A percentile compares a stretch with the other conserved stretches of the same genome.
Conservation (phyloP, 1,140 invertebrate genomes). For the Pseudomyrmex gracilis region DNA sequence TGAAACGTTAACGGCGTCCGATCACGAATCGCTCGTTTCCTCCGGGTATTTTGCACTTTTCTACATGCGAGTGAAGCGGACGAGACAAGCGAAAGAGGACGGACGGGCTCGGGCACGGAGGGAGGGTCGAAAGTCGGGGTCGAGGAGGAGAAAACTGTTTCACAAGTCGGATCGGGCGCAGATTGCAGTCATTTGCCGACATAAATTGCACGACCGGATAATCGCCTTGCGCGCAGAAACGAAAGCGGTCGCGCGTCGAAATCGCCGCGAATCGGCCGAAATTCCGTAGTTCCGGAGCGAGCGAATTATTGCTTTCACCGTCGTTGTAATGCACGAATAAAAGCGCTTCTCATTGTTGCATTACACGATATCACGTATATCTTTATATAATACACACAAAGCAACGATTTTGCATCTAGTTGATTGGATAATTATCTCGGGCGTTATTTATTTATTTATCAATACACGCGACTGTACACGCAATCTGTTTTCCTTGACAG, state of each 20-base stretch:
- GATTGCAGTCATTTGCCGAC: slow-evolving; percentile 75
- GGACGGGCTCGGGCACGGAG: background rate
- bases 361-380: background rate
- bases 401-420: background rate
- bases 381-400: background rate
- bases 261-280: slow-evolving; percentile 65
- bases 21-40: slow-evolving; percentile 76
- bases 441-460: background rate
- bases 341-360: slow-evolving; percentile 14
- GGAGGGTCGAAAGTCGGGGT: slow-evolving; percentile 30
- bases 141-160: slow-evolving; percentile 55
- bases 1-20: slow-evolving; percentile 75
- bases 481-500: background rate
- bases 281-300: slow-evolving; percentile 37
- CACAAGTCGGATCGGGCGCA: slow-evolving; percentile 71
- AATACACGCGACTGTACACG: background rate
- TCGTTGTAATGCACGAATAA: slow-evolving; percentile 18
- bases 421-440: slow-evolving; percentile 12
- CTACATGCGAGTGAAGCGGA: slow-evolving; percentile 69
- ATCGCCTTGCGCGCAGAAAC: slow-evolving; percentile 68
- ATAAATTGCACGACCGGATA: slow-evolving; percentile 72
- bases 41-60: slow-evolving; percentile 75
- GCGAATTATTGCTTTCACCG: slow-evolving; percentile 54
- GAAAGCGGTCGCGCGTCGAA: slow-evolving; percentile 64
- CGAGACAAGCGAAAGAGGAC: slow-evolving; percentile 1